phyloP scores from a whole-genome alignment of 2,113 vertebrate species.

The Panthera uncia region DNA sequence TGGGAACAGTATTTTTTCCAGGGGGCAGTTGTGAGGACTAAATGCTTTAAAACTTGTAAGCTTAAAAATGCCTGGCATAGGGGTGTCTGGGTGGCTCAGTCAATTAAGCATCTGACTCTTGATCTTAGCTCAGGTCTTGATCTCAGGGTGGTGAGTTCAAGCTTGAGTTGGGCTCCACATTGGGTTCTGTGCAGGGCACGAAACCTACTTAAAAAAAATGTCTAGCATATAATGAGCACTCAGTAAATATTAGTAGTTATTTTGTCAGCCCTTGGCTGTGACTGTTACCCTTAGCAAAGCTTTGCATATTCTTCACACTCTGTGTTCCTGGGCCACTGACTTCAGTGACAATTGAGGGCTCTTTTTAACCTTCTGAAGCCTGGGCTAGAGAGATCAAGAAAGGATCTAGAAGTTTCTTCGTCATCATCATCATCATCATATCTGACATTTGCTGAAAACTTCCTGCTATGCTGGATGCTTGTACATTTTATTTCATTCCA shows the following conservation, averaged over 20 bases:
- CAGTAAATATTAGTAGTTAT: neutral
- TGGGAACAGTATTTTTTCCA: neutral
- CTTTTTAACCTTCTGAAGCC: neutral
- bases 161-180: neutral
- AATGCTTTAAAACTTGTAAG: neutral
- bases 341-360: neutral
- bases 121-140: neutral
- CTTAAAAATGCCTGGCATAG: neutral
- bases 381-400: neutral
- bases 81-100: neutral
- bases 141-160: neutral
- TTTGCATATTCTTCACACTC: neutral
- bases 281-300: neutral
- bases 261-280: neutral
- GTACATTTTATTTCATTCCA: neutral
- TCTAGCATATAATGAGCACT: neutral
- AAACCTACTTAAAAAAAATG: neutral
- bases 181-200: neutral
- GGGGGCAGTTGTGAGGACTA: neutral
- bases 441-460: constrained; percentile 16
- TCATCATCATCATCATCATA: neutral
- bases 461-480: neutral
- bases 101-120: neutral
- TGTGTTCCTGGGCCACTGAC: neutral
- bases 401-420: neutral